phyloP scores from a whole-genome alignment of 23 tunicate genomes.

The Corella eumyota region DNA sequence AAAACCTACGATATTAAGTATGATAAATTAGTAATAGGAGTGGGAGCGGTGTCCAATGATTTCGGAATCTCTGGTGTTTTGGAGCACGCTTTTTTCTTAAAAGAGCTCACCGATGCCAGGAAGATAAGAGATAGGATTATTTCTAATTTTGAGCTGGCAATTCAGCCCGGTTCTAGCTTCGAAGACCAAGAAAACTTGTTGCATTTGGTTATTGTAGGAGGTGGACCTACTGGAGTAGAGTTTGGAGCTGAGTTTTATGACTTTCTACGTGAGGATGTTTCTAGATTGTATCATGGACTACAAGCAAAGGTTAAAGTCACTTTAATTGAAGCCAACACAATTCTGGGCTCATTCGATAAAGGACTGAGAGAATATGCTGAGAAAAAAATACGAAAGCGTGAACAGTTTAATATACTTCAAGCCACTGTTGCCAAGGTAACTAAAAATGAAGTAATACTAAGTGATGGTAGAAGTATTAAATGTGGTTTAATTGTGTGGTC shows the following conservation, averaged over 20 bases:
- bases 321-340: constrained; percentile 76
- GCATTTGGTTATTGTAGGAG: constrained; percentile 87
- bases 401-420: constrained; percentile 65
- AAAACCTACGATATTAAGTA: constrained; percentile 26
- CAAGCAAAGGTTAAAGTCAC: constrained; percentile 64
- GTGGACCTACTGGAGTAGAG: constrained; percentile 95
- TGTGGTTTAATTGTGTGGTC: constrained; percentile 97
- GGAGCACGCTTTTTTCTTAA: constrained; percentile 63
- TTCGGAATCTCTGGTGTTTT: constrained; percentile 71
- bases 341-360: constrained; percentile 66
- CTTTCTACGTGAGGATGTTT: constrained; percentile 72
- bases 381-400: constrained; percentile 47
- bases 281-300: constrained; percentile 37
- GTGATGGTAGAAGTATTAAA: constrained; percentile 45
- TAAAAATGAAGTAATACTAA: constrained; percentile 33
- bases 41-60: constrained; percentile 74
- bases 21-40: constrained; percentile 78
- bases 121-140: constrained; percentile 61
- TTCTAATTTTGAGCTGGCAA: constrained; percentile 71
- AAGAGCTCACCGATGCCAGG: constrained; percentile 71
- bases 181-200: constrained; percentile 50
- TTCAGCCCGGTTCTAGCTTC: constrained; percentile 45
- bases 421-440: constrained; percentile 57
- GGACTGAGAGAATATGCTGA: constrained; percentile 79
- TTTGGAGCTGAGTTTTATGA: constrained; percentile 94